phyloP scores from a whole-genome alignment of 2,113 vertebrate genomes.

The Chauna torquata region DNA sequence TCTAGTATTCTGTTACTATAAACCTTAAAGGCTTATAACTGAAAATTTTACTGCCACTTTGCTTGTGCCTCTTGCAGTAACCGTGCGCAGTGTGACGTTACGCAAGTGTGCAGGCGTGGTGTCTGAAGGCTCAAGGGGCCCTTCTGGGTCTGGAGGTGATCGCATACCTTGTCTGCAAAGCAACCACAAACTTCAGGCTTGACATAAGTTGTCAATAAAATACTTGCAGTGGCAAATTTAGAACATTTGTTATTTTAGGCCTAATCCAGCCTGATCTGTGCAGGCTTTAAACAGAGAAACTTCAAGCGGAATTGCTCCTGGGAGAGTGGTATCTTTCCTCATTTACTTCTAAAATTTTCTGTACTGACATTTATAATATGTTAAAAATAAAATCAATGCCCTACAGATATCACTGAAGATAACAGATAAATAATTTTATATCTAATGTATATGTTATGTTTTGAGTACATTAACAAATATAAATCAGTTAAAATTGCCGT shows the following conservation, averaged over 20 bases:
- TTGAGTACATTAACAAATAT: background rate
- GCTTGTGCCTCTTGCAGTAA: background rate
- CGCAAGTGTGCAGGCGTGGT: fast-evolving
- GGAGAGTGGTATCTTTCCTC: background rate
- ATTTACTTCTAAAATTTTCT: background rate
- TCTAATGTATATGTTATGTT: background rate
- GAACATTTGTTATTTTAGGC: background rate
- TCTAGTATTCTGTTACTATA: background rate
- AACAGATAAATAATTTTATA: background rate
- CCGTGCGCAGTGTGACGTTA: background rate
- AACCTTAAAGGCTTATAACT: background rate
- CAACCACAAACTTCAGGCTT: background rate
- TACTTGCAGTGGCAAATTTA: background rate
- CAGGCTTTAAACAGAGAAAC: background rate
- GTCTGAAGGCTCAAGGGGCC: background rate
- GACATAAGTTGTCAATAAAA: background rate
- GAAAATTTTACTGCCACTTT: background rate
- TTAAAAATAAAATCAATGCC: background rate
- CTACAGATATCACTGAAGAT: background rate
- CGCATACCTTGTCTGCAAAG: background rate
- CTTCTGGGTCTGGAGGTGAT: background rate
- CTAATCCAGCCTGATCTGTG: background rate
- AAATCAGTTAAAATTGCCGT: background rate
- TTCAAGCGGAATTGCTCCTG: background rate
- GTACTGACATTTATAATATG: background rate